Evolutionary conservation across 1,140 invertebrate species (phyloP).

Genomic region (Cydia fagiglandana): DNA sequence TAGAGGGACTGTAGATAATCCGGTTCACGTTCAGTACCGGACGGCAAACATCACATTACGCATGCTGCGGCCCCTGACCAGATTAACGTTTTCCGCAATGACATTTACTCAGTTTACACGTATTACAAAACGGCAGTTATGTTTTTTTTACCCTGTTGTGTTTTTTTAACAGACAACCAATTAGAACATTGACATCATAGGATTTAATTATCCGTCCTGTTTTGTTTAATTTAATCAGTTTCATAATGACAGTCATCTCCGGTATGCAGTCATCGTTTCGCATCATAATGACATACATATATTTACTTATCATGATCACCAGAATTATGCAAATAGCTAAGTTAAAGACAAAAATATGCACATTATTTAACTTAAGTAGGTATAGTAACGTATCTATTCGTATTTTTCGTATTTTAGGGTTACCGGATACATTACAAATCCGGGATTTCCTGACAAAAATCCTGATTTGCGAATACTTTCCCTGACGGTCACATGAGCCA

Average conservation of each 20-base stretch:
- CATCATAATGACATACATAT: background rate
- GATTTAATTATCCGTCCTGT: background rate
- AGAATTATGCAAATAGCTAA: background rate
- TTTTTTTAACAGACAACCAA: background rate
- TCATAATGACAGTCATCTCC: background rate
- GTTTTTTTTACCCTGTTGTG: background rate
- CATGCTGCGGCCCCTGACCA: background rate
- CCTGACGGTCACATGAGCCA: no score
- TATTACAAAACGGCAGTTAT: background rate
- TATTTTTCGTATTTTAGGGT: background rate
- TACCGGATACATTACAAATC: no score
- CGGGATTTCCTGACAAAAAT: no score
- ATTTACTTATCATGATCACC: background rate
- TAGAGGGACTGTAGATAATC: no score
- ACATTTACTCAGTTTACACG: background rate
- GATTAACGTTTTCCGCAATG: background rate
- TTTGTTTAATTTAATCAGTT: background rate
- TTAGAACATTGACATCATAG: background rate
- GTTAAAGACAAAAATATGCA: background rate
- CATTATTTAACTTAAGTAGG: background rate
- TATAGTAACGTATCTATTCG: background rate
- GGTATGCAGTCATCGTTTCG: conserved; percentile 4
- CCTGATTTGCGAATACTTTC: no score
- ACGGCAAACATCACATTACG: background rate
- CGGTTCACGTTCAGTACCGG: no score